Evolutionary conservation across 2,888 invertebrate genomes (phyloP).

Genomic region (Microplitis deprimator): DNA sequence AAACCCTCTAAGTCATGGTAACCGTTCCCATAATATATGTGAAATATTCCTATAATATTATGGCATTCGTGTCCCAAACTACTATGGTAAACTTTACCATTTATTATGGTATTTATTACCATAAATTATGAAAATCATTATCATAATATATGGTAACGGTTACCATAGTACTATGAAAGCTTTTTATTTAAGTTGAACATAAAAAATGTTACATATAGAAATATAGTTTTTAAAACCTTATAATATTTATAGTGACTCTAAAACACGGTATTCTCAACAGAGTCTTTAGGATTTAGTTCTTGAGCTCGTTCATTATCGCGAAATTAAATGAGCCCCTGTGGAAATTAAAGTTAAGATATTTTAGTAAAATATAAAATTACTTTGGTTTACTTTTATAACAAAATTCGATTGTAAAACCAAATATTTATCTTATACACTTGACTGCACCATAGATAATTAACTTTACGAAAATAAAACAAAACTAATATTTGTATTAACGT

Average conservation of each 20-base stretch:
- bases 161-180: too few relatives aligned
- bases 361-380: background rate
- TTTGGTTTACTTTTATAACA: slow-evolving; percentile 5
- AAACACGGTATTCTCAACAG: slow-evolving; percentile 24
- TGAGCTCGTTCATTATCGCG: slow-evolving; percentile 30
- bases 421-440: background rate
- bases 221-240: background rate
- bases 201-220: background rate
- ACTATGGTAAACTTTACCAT: too few relatives aligned
- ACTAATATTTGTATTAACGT: slow-evolving; percentile 7
- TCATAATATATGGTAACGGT: too few relatives aligned
- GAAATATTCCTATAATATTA: too few relatives aligned
- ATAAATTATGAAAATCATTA: too few relatives aligned
- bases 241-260: background rate
- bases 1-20: too few relatives aligned
- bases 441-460: background rate
- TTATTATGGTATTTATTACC: too few relatives aligned
- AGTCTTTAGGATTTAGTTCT: slow-evolving; percentile 8
- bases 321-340: slow-evolving; percentile 30
- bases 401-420: slow-evolving; percentile 6
- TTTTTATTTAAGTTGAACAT: too few relatives aligned
- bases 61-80: too few relatives aligned
- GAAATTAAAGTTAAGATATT: background rate
- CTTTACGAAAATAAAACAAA: background rate
- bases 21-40: too few relatives aligned